These are phyloP conservation scores for Coleophora flavipennella DNA, from an alignment of 2,888 invertebrate species.

Conservation along the genomic window DNA sequence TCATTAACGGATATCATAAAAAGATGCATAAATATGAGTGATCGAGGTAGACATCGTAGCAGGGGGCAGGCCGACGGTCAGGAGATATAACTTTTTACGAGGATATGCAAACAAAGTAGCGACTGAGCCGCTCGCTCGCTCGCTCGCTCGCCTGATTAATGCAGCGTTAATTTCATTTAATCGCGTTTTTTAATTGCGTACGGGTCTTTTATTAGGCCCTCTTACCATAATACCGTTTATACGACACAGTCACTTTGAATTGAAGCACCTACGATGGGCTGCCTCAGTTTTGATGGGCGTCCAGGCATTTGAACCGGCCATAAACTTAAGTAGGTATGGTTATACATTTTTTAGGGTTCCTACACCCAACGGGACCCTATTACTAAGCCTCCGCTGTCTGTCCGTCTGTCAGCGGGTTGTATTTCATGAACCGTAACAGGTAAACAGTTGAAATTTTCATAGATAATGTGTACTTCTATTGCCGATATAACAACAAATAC, in stretches of 20 bases:
- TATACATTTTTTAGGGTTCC: too few relatives aligned
- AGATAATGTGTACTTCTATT: too few relatives aligned
- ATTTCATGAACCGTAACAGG: too few relatives aligned
- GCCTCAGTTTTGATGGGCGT: slow-evolving; percentile 1
- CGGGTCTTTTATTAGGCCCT: slow-evolving; percentile 36
- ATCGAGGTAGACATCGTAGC: slow-evolving; percentile 55
- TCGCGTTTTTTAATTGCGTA: slow-evolving; percentile 43
- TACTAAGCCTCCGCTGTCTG: too few relatives aligned
- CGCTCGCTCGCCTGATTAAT: slow-evolving; percentile 29
- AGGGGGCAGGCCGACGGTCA: slow-evolving; percentile 38
- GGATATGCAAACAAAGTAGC: slow-evolving; percentile 49
- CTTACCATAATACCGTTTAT: slow-evolving; percentile 23
- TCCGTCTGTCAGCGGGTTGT: too few relatives aligned
- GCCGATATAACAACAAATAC: too few relatives aligned
- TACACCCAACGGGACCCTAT: too few relatives aligned
- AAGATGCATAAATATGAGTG: slow-evolving; percentile 59
- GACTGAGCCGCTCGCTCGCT: slow-evolving; percentile 8
- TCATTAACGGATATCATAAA: slow-evolving; percentile 50
- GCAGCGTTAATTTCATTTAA: slow-evolving; percentile 41
- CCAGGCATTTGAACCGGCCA: too few relatives aligned
- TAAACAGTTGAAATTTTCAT: too few relatives aligned
- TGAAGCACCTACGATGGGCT: too few relatives aligned
- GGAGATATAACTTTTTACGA: slow-evolving; percentile 46
- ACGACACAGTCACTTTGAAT: neutral
- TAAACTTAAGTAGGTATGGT: too few relatives aligned